Conservation (phyloP, 2,113 vertebrate genomes). For the Athene cunicularia region DNA sequence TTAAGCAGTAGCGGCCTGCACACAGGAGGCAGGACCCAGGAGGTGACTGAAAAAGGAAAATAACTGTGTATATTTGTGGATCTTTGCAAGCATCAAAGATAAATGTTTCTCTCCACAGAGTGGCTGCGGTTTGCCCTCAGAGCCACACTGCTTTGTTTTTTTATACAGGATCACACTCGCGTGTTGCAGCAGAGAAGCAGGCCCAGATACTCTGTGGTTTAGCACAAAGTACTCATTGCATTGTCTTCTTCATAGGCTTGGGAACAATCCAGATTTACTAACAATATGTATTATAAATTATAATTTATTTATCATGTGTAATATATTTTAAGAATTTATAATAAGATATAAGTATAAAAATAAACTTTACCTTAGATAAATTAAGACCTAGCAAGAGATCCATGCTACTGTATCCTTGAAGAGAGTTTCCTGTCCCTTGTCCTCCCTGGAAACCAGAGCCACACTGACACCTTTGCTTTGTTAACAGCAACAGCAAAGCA, state of each 20-base stretch:
- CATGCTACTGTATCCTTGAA: not conserved
- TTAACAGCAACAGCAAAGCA: not conserved
- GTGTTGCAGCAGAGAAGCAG: not conserved
- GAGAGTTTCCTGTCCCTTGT: not conserved
- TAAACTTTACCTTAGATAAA: not conserved
- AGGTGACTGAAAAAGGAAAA: not conserved
- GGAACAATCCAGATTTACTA: not conserved
- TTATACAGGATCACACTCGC: fast-evolving
- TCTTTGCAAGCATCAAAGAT: not conserved
- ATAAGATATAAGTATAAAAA: not conserved
- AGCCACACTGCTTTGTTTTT: not conserved
- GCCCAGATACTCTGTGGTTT: no score
- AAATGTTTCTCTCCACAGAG: not conserved
- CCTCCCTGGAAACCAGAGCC: not conserved
- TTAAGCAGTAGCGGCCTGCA: not conserved
- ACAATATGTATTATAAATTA: not conserved
- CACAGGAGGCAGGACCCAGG: not conserved
- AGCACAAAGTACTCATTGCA: not conserved
- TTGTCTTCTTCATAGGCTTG: not conserved
- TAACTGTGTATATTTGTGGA: fast-evolving
- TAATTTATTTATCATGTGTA: not conserved
- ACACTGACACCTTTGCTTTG: not conserved
- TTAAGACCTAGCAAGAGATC: not conserved
- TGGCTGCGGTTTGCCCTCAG: not conserved
- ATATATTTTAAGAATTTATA: not conserved